Evolutionary conservation across 2,888 invertebrate genomes (phyloP), one percentile per base, ranked within the genome.

Genomic region (Leptopilina drosophilae): DNA sequence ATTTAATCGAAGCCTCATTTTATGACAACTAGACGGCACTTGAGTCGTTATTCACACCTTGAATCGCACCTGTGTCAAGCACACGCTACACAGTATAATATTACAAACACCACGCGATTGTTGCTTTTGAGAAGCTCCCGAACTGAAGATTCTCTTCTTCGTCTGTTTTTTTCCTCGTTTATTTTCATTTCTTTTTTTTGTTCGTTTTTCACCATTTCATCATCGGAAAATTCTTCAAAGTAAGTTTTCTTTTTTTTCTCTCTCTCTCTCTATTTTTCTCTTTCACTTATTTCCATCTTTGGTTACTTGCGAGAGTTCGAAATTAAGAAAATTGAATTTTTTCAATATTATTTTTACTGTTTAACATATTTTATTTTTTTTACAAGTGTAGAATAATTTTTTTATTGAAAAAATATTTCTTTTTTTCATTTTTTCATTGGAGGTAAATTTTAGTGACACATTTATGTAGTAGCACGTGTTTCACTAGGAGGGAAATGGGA

Each of bases 61-160:
- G 88, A 84, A 84, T 80, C 86, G 85, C 88, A 88, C 88, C 90
- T 89, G 90, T 89, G 89, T 89, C 90, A 90, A 90, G 89, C 87
- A 84, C 86, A 85, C 85, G 83, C 81, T 79, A 84, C 86, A 84
- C 82, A 83, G 73, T 56, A 49, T 49, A 79, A 86, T 82, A 83
- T 84, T 85, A 87, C 86, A 87, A 85, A 85, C 84, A 84, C 86
- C 84, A 81, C 84, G 82, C 81, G 82, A 82, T 78, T 80, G 80
- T 80, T 82, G 78, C 75, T 33, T 33, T 33, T 75, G 77, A 33
- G 64, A n/a, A n/a, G 53, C 73, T 73, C 33, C 73, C 56, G 73
- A 73, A 73, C 56, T 73, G 77, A 82, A 83, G 80, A 80, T 83
- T 82, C 82, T 82, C 82, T 81, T 64, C 77, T 56, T 76, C 73